Evolutionary conservation across 2,797 vertebrate species (phyloP).

Genomic region (Chelidonichthys spinosus): DNA sequence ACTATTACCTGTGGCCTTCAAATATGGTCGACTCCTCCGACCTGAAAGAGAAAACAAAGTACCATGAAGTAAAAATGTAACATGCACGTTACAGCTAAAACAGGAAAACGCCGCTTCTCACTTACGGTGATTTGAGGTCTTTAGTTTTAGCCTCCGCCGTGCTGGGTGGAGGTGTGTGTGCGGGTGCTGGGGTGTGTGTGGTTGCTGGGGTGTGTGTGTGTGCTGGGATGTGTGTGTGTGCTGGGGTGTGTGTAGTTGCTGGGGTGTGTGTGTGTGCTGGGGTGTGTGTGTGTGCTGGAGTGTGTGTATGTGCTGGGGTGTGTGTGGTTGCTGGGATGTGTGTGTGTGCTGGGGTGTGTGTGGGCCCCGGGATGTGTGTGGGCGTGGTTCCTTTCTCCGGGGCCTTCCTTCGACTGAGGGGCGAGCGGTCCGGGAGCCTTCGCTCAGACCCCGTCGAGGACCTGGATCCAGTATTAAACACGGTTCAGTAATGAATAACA

Average conservation of each 20-base stretch:
- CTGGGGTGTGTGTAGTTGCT: too few species aligned
- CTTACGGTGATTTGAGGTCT: conserved; percentile 71
- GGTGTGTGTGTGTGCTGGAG: conserved; percentile 73
- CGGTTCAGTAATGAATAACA: not conserved
- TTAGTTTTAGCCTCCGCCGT: conserved; percentile 58
- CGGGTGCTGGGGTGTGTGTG: conserved; percentile 83
- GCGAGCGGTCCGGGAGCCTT: conserved; percentile 89
- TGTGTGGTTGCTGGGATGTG: conserved; percentile 72
- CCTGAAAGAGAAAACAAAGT: conserved; percentile 83
- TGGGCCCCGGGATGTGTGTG: conserved; percentile 83
- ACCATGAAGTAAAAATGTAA: conserved; percentile 20
- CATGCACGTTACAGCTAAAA: not conserved
- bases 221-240: too few species aligned
- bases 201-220: not conserved
- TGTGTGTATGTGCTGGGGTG: not conserved
- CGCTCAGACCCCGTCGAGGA: conserved; percentile 88
- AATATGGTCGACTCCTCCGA: conserved; percentile 90
- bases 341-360: conserved; percentile 23
- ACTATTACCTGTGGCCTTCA: conserved; percentile 90
- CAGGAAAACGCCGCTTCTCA: not conserved
- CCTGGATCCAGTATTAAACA: conserved; percentile 81
- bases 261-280: not conserved
- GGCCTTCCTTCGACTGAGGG: conserved; percentile 86
- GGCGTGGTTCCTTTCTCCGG: conserved; percentile 83
- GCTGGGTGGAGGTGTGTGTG: conserved; percentile 18